Percentiles rank a stretch among this genome's conserved stretches.
phyloP scores from a whole-genome alignment of 1,140 invertebrate genomes.

The Calephelis nemesis region DNA sequence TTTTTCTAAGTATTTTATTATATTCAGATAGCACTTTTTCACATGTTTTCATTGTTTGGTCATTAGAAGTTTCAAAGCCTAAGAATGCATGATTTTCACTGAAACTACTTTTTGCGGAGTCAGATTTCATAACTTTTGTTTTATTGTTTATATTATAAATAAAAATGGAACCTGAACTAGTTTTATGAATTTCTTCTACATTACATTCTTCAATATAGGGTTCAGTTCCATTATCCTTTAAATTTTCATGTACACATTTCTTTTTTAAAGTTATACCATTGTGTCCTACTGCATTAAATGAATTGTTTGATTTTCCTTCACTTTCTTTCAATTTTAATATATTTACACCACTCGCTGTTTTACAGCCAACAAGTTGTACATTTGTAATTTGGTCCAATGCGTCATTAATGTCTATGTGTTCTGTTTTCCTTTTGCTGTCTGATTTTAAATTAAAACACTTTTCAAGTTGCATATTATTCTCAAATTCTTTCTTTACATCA shows the following conservation, averaged over 20 bases:
- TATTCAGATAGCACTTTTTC: no score
- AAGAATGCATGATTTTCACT: no score
- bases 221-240: not conserved
- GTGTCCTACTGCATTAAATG: conserved; percentile 11
- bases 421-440: not conserved
- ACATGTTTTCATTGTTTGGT: no score
- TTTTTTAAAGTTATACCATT: not conserved
- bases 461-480: conserved; percentile 31
- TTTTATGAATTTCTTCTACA: no score
- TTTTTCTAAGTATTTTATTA: not conserved
- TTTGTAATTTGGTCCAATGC: not conserved
- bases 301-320: not conserved
- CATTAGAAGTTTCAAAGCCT: no score
- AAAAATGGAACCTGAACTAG: no score
- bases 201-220: not conserved
- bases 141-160: no score
- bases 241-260: not conserved
- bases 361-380: not conserved
- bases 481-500: conserved; percentile 44
- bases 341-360: not conserved
- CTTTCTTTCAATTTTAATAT: not conserved
- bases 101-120: no score
- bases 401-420: not conserved
- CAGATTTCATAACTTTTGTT: no score
- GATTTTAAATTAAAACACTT: not conserved